A percentile compares a stretch with the other conserved stretches of the same genome.
phyloP scores from a whole-genome alignment of 2,797 vertebrate species.

The Propithecus perrieri region DNA sequence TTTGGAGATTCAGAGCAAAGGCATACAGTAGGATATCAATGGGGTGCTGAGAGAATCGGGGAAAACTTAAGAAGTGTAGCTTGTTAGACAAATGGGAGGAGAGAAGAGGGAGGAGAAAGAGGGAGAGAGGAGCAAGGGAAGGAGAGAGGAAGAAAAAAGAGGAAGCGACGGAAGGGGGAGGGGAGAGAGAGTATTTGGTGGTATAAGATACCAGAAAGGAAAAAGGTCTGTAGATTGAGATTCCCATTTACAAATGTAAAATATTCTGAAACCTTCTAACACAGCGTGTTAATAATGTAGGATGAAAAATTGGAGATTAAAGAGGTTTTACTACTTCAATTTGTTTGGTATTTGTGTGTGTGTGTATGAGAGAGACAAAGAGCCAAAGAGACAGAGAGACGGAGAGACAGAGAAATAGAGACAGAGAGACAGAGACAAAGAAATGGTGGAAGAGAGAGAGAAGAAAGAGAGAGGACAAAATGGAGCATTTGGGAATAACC shows the following conservation, averaged over 20 bases:
- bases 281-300: neutral
- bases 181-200: neutral
- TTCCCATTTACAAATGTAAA: neutral
- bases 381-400: neutral
- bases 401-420: neutral
- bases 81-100: neutral
- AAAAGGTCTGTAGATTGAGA: neutral
- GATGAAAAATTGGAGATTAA: neutral
- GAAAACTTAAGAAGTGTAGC: neutral
- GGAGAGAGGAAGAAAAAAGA: neutral
- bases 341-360: neutral
- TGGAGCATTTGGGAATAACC: neutral
- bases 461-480: neutral
- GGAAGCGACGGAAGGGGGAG: too few species aligned
- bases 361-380: neutral
- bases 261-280: neutral
- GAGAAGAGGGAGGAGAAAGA: neutral
- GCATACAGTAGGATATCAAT: neutral
- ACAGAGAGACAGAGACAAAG: neutral
- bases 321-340: neutral
- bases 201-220: neutral
- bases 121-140: neutral
- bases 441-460: neutral
- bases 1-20: neutral
- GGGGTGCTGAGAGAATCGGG: neutral